Base-by-base conservation (phyloP, 2,797 vertebrate genomes). In the Gila robusta region DNA sequence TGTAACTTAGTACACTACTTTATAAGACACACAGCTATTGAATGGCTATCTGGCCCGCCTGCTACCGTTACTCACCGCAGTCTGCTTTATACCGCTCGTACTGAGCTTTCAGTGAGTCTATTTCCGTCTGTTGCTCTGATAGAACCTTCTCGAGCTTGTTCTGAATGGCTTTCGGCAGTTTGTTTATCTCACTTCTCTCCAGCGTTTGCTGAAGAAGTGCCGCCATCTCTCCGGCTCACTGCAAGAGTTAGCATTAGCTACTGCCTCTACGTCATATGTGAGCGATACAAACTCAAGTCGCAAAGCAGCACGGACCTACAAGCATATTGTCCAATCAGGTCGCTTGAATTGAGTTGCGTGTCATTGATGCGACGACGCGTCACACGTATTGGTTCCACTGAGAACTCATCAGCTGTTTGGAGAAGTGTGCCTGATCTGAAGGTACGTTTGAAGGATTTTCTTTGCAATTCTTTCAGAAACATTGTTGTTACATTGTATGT, bases 91-190 rank as follows among this genome's bases (percentile, higher is more conserved):
- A 95, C 5, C 97, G 96, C 93, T 99, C 98, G 0, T 97, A 96
- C n/a, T 96, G 92, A 0, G 96, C 95, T 84, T 93, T 95, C 14
- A 98, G 94, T 26, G 90, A 94, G 0, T 98, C 97, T 83, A 97
- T 95, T 91, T 97, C 97, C 69, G 94, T 93, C 74, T 98, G 97
- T 86, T 98, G 96, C 52, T 98, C 98, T 0, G 96, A 94, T 0
- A 99, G 89, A 86, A 97, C 96, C 87, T 97, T 97, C 90, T 99
- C 98, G 2, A 99, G 93, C 87, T 99, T 99, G 87, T 95, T 97
- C 90, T 98, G 97, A 71, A 94, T 93, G 4, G 95, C 93, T 92
- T 97, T 98, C 0, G 97, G 97, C 41, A 99, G 93, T 91, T 99
- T 99, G 86, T 94, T 95, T 17, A 99, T 77, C 91, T 99, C 98